Base-by-base conservation (phyloP, 2,888 invertebrate species). In the Sepioteuthis lessoniana region DNA sequence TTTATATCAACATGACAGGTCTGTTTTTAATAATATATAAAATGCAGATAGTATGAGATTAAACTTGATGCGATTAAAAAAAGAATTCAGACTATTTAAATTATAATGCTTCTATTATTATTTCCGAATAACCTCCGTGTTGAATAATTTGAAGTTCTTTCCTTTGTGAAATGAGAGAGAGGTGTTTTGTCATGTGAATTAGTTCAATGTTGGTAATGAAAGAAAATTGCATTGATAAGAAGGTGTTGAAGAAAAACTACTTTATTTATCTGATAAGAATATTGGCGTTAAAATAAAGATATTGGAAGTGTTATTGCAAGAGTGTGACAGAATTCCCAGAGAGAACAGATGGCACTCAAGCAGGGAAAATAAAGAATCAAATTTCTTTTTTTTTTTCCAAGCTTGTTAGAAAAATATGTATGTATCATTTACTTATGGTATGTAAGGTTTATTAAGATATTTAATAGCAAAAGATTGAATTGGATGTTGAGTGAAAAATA, bases 161-260 rank as follows among this genome's bases (percentile, higher is more conserved):
- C 76, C n/a, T 31, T 4, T 16, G 76, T 76, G n/a, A 76, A 76
- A 76, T n/a, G 35, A 76, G n/a, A 16, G 1, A 7, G n/a, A 76
- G n/a, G 16, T 76, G 76, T 76, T 76, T 76, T 76, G 76, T n/a
- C 76, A 76, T 76, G 76, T 76, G 76, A 76, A n/a, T 76, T 76
- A 76, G 76, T 76, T 76, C 76, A 76, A 35, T 35, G 16, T 76
- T 76, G 13, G 76, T 76, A n/a, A 76, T 76, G n/a, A 76, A 76
- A 76, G 76, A 76, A 76, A 76, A n/a, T n/a, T 76, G 76, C 35
- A 76, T 76, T 76, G 76, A n/a, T 76, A n/a, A 76, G 76, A 76
- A n/a, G 76, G n/a, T 76, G 31, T 76, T 13, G 13, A 10, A 35
- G n/a, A 76, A 76, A 76, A 76, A 35, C 76, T 76, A 76, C 76